phyloP scores from a whole-genome alignment of 2,888 invertebrate genomes.

The Andricus quercusramuli region DNA sequence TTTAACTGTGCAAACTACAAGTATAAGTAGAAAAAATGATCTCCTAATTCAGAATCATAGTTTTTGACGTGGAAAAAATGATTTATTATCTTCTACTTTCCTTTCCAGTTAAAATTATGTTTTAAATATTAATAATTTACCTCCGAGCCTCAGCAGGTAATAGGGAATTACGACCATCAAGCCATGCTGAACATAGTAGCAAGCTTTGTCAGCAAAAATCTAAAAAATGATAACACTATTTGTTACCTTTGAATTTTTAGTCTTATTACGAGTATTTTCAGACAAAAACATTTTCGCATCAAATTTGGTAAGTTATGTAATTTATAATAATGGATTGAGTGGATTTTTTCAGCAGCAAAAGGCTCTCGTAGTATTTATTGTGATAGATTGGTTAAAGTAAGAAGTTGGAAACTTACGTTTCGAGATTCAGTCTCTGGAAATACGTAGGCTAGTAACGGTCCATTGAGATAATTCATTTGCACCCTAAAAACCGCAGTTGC shows the following conservation, averaged over 20 bases:
- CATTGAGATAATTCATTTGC: conserved; percentile 95
- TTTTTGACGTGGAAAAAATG: not conserved
- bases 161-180: conserved; percentile 97
- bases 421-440: conserved; percentile 97
- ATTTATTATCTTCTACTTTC: not conserved
- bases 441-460: conserved; percentile 93
- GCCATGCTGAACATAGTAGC: conserved; percentile 97
- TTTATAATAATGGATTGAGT: too few relatives aligned
- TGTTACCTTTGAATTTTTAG: too few relatives aligned
- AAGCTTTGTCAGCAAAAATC: conserved; percentile 94
- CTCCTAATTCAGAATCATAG: not conserved
- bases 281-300: too few relatives aligned
- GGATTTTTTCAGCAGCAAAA: too few relatives aligned
- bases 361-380: too few relatives aligned
- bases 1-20: not conserved
- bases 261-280: too few relatives aligned
- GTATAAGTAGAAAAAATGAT: conserved; percentile 27
- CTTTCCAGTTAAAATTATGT: not conserved
- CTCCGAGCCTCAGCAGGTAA: conserved; percentile 92
- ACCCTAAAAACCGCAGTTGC: conserved; percentile 92
- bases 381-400: not conserved
- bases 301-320: too few relatives aligned
- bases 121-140: conserved; percentile 79
- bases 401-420: conserved; percentile 82
- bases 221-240: conserved; percentile 75